A percentile compares a stretch with the other conserved stretches of the same genome.
Evolutionary conservation across 2,797 vertebrate genomes (phyloP).

Genomic region (Hylomyscus alleni): DNA sequence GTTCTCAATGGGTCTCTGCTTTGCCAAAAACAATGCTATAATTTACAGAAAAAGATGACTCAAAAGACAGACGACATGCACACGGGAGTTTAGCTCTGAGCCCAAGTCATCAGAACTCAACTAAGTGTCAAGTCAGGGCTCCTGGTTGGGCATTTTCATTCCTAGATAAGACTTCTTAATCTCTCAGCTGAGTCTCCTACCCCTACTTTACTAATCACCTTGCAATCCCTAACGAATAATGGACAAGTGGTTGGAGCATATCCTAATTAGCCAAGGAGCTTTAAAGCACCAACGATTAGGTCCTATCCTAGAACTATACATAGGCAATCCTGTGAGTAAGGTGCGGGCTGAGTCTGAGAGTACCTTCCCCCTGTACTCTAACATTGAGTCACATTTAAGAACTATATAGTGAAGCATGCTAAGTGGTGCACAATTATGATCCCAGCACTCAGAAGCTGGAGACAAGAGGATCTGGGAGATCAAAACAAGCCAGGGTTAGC

Average conservation of each 20-base stretch:
- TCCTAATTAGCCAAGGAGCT: slow-evolving; percentile 18
- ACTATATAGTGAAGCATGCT: neutral
- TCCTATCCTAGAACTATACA: slow-evolving; percentile 35
- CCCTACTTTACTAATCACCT: neutral
- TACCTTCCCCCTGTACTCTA: neutral
- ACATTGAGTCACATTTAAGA: slow-evolving; percentile 10
- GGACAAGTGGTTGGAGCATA: neutral
- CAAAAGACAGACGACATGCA: neutral
- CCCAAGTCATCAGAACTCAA: neutral
- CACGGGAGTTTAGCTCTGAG: neutral
- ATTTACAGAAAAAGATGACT: neutral
- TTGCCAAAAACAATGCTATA: neutral
- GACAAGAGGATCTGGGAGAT: neutral
- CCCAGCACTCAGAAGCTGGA: neutral
- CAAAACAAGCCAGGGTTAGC: neutral
- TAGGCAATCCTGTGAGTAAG: slow-evolving; percentile 8
- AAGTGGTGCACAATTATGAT: neutral
- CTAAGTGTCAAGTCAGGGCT: neutral
- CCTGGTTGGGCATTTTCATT: neutral
- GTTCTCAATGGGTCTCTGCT: neutral
- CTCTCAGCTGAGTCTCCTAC: neutral
- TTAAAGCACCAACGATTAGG: slow-evolving; percentile 24
- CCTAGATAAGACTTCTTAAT: neutral
- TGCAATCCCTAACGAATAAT: slow-evolving; percentile 46
- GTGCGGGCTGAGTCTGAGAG: neutral